Base-by-base conservation (phyloP, 2,797 vertebrate genomes). In the Pipistrellus nathusii region DNA sequence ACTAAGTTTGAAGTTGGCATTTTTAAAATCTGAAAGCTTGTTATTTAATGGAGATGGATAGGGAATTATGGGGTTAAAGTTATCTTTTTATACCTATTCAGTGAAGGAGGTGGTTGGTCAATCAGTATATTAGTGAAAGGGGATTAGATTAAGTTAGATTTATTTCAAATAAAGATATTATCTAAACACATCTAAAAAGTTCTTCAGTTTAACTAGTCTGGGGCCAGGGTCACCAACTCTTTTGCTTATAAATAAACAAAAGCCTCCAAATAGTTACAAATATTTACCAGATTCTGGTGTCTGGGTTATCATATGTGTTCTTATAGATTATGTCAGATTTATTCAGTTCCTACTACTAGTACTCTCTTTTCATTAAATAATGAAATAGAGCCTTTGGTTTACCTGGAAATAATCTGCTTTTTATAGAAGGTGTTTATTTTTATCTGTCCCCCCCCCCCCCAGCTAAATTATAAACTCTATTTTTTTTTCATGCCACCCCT, bases 31-130 rank as follows among this genome's bases (percentile, higher is more conserved):
- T 57, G 17, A 88, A 89, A 55, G 3, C 17, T 76, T 84, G 3
- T 77, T 48, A 68, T 80, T 84, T 84, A 89, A 38, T 85, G 46
- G 59, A 80, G 93, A 48, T 64, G 38, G 20, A 48, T 72, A 84
- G 4, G 66, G 68, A 41, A 95, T 77, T 84, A 84, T 30, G 30
- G 32, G 23, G 25, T 82, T 90, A 91, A 77, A 41, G 38, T 82
- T 51, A 8, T 27, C 18, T 83, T 93, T 94, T 85, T 27, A 23
- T 57, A 64, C 25, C 48, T 93, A 55, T 3, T 85, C 66, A 2
- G 38, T 66, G 18, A 68, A 84, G 18, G 13, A 90, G 3, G 30
- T 81, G 1, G 25, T 51, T 77, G 32, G 15, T 57, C 77, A 11
- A 11, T 86, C 30, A 30, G 15, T 53, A 27, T 41, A 46, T 62